Evolutionary conservation across 2,797 vertebrate genomes (phyloP), one percentile per base, ranked within the genome.

Genomic region (Aphelocoma californica): DNA sequence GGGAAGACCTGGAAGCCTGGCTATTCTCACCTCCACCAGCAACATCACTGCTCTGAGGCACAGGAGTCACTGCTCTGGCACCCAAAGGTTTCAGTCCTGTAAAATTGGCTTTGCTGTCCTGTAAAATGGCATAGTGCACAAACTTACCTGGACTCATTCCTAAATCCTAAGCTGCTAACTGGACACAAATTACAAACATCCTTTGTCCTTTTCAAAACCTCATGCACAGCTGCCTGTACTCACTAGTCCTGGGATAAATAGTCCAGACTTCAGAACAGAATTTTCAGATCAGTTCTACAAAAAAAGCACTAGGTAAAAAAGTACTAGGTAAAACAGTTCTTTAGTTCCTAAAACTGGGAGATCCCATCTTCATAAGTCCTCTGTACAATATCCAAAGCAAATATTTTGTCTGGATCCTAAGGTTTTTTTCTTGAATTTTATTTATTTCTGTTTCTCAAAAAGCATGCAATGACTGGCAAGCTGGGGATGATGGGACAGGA

Each of bases 391-490:
- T 34, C 48, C 71, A 85, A 89, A 87, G 34, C 57, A 91, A 93
- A 18, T 82, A 40, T 65, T 67, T 70, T 78, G 36, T 67, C 42
- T 32, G 32, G 34, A 83, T 51, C 2, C 1, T 29, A 19, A 38
- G 14, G 61, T 90, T 83, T 67, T 60, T 64, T 82, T 62, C 32
- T 73, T 77, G 18, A 48, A 36, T 81, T 62, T 14, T 20, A n/a
- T 60, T 72, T 67, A 18, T 70, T 90, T 78, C 88, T 74, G 19
- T 71, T 84, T 77, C 36, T 95, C 56, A 64, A 32, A 79, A 83
- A 67, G 9, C 29, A 19, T 12, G 5, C 42, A 51, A 5, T 44
- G 48, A 60, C 34, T 79, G 66, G 19, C 8, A 36, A 71, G 16
- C 50, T 75, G 81, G 38, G 19, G 60, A 23, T 34, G 32, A 18